Evolutionary conservation across 2,113 vertebrate species (phyloP), one percentile per base, ranked within the genome.

Genomic region (Reinhardtius hippoglossoides): DNA sequence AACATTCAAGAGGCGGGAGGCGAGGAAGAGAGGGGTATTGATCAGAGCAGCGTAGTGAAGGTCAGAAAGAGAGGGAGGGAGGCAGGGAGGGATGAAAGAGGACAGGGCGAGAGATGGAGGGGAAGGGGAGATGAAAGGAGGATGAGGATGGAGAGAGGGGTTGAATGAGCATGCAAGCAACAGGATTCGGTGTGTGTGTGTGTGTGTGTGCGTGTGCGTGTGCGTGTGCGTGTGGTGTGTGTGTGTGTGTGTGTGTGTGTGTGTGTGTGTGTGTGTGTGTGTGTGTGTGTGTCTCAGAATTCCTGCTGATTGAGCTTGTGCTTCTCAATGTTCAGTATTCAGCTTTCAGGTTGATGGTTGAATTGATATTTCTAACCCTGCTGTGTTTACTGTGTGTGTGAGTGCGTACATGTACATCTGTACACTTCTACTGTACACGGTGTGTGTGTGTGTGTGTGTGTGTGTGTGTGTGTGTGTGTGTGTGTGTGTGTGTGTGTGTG

Each of bases 11-110:
- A 93, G 94, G 91, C 90, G 83, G 87, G 91, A 88, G 88, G 92
- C 93, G 88, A 95, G 95, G 95, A 95, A 94, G 95, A 97, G 96
- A 95, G 93, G 96, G 92, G 93, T 93, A 93, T 96, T 92, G 94
- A 96, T 97, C 96, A 95, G 95, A 94, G 96, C 85, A 37, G 87
- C 90, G 88, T 90, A 95, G 95, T 96, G 96, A 97, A 97, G 97
- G 97, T 98, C 94, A 95, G 93, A 87, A 83, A 92, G 85, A 60
- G 85, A 80, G 76, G 67, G 75, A 67, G 75, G 85, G 88, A 82
- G 79, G 71, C 46, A 55, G 59, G 70, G 76, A 67, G 75, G 85
- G 88, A 89, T 88, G 85, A 86, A 89, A 90, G 90, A 84, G 87
- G 79, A 90, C 79, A 84, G 83, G 76, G 78, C 37, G 21, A 76